Conservation (phyloP, 2,797 vertebrate species). For the Coreius guichenoti region DNA sequence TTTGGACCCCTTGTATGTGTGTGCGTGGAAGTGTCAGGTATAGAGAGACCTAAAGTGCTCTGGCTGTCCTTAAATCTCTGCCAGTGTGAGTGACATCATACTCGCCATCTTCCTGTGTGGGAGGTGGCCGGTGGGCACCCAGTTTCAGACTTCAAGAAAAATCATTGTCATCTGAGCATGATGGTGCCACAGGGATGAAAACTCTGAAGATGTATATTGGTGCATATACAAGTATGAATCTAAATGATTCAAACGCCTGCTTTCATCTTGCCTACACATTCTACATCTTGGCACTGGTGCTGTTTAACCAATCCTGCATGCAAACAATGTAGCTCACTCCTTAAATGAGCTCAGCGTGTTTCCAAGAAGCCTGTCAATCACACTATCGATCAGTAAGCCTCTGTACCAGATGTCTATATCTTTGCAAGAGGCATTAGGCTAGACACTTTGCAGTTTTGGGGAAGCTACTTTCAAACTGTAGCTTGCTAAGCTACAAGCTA, state of each 20-base stretch:
- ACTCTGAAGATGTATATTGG: conserved; percentile 27
- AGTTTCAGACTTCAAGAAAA: conserved; percentile 37
- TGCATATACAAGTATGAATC: conserved; percentile 24
- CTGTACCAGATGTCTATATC: conserved; percentile 62
- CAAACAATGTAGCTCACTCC: background rate
- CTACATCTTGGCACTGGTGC: background rate
- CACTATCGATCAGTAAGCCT: conserved; percentile 65
- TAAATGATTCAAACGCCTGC: conserved; percentile 7
- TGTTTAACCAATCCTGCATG: background rate
- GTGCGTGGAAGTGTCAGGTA: background rate
- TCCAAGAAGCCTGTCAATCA: conserved; percentile 59
- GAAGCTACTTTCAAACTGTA: background rate
- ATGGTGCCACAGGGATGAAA: conserved; percentile 2
- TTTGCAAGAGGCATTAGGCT: conserved; percentile 62
- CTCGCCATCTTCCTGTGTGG: conserved; percentile 16
- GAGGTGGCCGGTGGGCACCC: conserved; percentile 24
- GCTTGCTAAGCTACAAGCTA: background rate
- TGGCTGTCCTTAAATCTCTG: conserved; percentile 41
- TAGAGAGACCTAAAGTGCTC: conserved; percentile 23
- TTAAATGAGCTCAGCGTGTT: conserved; percentile 4
- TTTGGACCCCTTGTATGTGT: background rate
- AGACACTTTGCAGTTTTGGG: background rate
- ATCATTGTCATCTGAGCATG: conserved; percentile 36
- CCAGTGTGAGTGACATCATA: conserved; percentile 45
- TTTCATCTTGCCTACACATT: conserved; percentile 35